Percentiles rank a stretch among this genome's conserved stretches.
Conservation (phyloP, 2,888 invertebrate species). For the Ypsolopha sequella region DNA sequence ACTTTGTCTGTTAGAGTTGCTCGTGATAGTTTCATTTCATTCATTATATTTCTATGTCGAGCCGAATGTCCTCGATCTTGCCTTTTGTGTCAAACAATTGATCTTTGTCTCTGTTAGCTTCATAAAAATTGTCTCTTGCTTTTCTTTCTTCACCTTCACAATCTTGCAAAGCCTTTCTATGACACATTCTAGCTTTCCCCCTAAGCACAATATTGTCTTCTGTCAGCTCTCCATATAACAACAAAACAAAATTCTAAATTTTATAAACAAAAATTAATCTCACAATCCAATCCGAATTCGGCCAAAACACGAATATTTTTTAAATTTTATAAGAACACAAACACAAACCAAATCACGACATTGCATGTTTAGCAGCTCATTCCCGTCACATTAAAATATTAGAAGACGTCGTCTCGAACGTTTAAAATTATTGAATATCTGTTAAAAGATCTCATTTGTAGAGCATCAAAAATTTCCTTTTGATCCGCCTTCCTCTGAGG, state of each 20-base stretch:
- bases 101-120: slow-evolving; percentile 42
- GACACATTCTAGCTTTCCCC: slow-evolving; percentile 59
- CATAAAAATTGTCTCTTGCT: slow-evolving; percentile 50
- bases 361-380: slow-evolving; percentile 69
- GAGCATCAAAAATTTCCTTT: not conserved
- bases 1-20: slow-evolving; percentile 65
- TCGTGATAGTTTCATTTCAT: slow-evolving; percentile 68
- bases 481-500: not conserved
- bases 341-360: slow-evolving; percentile 58
- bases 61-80: slow-evolving; percentile 36
- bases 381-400: slow-evolving; percentile 62
- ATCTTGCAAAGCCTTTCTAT: slow-evolving; percentile 44
- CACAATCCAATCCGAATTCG: slow-evolving; percentile 47
- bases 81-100: slow-evolving; percentile 17
- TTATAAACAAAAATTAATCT: not conserved
- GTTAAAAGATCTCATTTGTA: not conserved
- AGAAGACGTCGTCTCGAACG: slow-evolving; percentile 54
- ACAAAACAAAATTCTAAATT: slow-evolving; percentile 26
- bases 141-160: slow-evolving; percentile 55
- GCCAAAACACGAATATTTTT: slow-evolving; percentile 34
- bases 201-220: slow-evolving; percentile 40
- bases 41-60: slow-evolving; percentile 48
- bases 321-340: slow-evolving; percentile 24
- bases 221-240: slow-evolving; percentile 36
- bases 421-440: not conserved